phyloP scores from a whole-genome alignment of 2,888 invertebrate genomes.

The Agriopis aurantiaria region DNA sequence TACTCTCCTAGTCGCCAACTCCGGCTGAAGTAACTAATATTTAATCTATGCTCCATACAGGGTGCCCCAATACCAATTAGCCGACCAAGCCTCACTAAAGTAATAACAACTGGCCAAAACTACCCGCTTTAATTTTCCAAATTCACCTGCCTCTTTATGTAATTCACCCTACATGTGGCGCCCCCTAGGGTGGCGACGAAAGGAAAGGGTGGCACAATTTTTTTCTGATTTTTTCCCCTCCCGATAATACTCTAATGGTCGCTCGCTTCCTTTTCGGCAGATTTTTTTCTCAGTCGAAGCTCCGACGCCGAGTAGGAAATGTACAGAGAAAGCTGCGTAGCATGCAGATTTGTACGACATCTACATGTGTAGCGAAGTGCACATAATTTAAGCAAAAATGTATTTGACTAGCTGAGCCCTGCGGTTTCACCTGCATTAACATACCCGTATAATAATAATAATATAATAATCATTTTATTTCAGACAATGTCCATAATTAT shows the following conservation, averaged over 20 bases:
- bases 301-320: background rate
- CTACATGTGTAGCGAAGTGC: too few species aligned
- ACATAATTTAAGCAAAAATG: background rate
- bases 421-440: too few species aligned
- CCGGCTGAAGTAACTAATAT: background rate
- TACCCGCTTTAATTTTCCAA: slow-evolving; percentile 82
- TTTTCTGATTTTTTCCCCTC: slow-evolving; percentile 83
- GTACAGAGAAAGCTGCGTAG: background rate
- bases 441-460: too few species aligned
- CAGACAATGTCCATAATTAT: too few species aligned
- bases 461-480: too few species aligned
- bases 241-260: slow-evolving; percentile 86
- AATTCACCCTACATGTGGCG: slow-evolving; percentile 75
- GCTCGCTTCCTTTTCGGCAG: slow-evolving; percentile 83
- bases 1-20: too few species aligned
- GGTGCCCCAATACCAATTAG: slow-evolving; percentile 30
- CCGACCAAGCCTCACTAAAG: slow-evolving; percentile 61
- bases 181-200: slow-evolving; percentile 71
- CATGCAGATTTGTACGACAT: background rate
- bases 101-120: slow-evolving; percentile 77
- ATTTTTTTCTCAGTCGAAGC: slow-evolving; percentile 63
- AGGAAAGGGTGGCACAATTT: slow-evolving; percentile 85
- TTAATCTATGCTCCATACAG: background rate
- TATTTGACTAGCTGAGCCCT: background rate
- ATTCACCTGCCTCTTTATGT: slow-evolving; percentile 83